A percentile compares a stretch with the other conserved stretches of the same genome.
phyloP scores from a whole-genome alignment of 2,888 invertebrate genomes.

The Crepidodera aurea region DNA sequence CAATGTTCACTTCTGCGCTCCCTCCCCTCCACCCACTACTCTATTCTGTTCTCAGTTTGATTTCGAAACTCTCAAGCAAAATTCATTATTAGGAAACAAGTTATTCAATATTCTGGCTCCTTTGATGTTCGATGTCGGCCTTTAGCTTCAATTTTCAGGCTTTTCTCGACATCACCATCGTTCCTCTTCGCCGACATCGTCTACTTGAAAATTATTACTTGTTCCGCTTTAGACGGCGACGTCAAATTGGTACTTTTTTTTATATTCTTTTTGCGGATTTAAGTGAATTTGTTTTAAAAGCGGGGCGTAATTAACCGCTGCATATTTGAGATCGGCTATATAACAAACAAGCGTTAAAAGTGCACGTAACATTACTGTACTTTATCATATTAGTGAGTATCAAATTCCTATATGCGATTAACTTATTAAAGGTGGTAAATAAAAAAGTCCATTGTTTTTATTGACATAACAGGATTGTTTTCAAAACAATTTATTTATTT shows the following conservation, averaged over 20 bases:
- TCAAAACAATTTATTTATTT: too few species aligned
- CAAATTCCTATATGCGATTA: too few species aligned
- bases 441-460: too few species aligned
- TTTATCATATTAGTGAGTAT: too few species aligned
- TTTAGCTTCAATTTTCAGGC: slow-evolving; percentile 49
- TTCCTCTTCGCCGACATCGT: slow-evolving; percentile 17
- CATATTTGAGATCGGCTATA: too few species aligned
- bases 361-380: too few species aligned
- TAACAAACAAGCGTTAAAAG: too few species aligned
- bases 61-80: slow-evolving; percentile 54
- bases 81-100: slow-evolving; percentile 61
- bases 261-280: not conserved
- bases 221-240: slow-evolving; percentile 8
- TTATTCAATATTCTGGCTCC: slow-evolving; percentile 58
- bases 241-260: not conserved
- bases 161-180: slow-evolving; percentile 37
- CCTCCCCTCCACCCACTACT: slow-evolving; percentile 4
- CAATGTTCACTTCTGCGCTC: slow-evolving; percentile 36
- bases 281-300: not conserved
- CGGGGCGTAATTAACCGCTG: not conserved
- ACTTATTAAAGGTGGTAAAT: too few species aligned
- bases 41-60: slow-evolving; percentile 46
- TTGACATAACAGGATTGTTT: too few species aligned
- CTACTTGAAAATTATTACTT: slow-evolving; percentile 37
- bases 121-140: slow-evolving; percentile 54